phyloP scores from a whole-genome alignment of 2,113 vertebrate genomes.

The Canis aureus region DNA sequence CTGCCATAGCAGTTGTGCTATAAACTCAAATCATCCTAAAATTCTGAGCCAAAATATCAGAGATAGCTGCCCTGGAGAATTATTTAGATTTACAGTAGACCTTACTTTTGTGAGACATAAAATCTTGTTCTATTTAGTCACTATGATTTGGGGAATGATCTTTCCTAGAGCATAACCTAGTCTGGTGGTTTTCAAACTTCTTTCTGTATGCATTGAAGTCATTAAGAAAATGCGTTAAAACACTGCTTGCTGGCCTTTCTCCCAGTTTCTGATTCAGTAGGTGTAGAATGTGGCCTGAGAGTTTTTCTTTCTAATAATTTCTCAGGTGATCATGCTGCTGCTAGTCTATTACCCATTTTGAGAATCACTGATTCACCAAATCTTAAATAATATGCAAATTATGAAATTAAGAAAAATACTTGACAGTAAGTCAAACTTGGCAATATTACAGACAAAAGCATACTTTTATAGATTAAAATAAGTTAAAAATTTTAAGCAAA shows the following conservation, averaged over 20 bases:
- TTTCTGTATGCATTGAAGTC: background rate
- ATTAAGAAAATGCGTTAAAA: background rate
- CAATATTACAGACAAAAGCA: background rate
- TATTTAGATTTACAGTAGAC: background rate
- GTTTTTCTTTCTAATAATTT: background rate
- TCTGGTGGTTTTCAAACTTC: background rate
- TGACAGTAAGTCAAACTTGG: background rate
- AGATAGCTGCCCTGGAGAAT: background rate
- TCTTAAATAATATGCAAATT: background rate
- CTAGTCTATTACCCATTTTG: background rate
- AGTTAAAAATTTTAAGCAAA: background rate
- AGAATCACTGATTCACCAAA: background rate
- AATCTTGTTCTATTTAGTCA: background rate
- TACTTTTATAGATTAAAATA: slow-evolving; percentile 8
- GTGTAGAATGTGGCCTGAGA: background rate
- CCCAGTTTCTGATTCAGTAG: background rate
- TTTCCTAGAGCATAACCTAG: background rate
- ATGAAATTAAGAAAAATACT: background rate
- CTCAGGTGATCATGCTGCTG: background rate
- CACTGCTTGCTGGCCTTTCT: background rate
- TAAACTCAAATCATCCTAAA: slow-evolving; percentile 5
- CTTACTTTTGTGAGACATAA: background rate
- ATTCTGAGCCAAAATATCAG: background rate
- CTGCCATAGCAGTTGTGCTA: background rate
- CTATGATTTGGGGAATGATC: background rate